Evolutionary conservation across 2,888 invertebrate genomes (phyloP), one percentile per base, ranked within the genome.

Genomic region (Lasioglossum morio): DNA sequence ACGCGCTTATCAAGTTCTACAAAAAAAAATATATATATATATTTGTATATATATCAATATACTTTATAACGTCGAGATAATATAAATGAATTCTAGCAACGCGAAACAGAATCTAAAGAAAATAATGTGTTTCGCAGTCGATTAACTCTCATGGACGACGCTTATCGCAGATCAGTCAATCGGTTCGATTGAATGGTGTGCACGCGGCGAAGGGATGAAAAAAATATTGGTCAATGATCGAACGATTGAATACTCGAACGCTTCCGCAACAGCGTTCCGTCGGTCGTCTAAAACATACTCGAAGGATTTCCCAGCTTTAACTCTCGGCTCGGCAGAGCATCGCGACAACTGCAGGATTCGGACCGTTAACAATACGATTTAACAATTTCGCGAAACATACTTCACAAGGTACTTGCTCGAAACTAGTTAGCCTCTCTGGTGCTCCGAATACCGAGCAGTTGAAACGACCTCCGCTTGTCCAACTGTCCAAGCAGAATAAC

Each of bases 251-350:
- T 73, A 69, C 23, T 43, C 63, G 63, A 34, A 66, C 66, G 66
- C 66, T 46, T 19, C 23, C 63, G 72, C 40, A 80, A 85, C 76
- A 76, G 78, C 81, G 76, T 78, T 57, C 57, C n/a, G 63, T 75
- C 30, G 40, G 7, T 76, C 43, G 75, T 81, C 60, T 85, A 78
- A 85, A 86, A 86, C 72, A 74, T 78, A 53, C 53, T 75, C 43
- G 46, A 75, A 37, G 43, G 66, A 60, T 60, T 60, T 60, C 14
- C 14, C 27, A n/a, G 27, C 60, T 60, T 27, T 12, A 27, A 60
- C 60, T 27, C 60, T 27, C 14, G 27, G 14, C 27, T 23, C 4
- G 60, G 14, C 27, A 14, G 60, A 60, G 1, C 27, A 0, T 60
- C 27, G 4, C 60, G 60, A 60, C 60, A 27, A 60, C 27, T 60